Conservation (phyloP, 2,888 invertebrate species). For the Meteorus colon region DNA sequence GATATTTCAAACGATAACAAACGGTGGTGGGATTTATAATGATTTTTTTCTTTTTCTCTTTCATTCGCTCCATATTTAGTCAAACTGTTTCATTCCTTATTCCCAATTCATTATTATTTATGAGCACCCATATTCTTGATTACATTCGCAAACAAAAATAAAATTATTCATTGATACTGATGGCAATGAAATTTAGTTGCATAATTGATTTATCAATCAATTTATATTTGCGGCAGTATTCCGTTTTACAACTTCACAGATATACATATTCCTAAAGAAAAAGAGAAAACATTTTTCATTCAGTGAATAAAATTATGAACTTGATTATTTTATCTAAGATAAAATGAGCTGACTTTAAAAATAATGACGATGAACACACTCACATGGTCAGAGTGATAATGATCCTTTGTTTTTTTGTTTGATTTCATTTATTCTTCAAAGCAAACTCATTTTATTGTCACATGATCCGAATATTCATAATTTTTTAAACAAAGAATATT, state of each 20-base stretch:
- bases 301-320: background rate
- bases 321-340: slow-evolving; percentile 22
- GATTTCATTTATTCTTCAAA: slow-evolving; percentile 37
- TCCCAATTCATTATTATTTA: slow-evolving; percentile 26
- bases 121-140: slow-evolving; percentile 38
- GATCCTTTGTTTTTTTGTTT: background rate
- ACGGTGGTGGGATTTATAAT: background rate
- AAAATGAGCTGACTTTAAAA: slow-evolving; percentile 55
- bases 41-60: background rate
- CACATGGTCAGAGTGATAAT: slow-evolving; percentile 13
- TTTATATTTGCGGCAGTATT: slow-evolving; percentile 49
- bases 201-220: slow-evolving; percentile 16
- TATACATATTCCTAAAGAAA: slow-evolving; percentile 17
- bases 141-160: slow-evolving; percentile 25
- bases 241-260: slow-evolving; percentile 37
- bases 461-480: slow-evolving; percentile 61
- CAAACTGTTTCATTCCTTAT: background rate
- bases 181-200: slow-evolving; percentile 32
- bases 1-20: slow-evolving; percentile 1
- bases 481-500: slow-evolving; percentile 54
- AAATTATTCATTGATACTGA: slow-evolving; percentile 1
- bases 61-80: background rate
- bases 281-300: background rate
- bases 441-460: slow-evolving; percentile 54
- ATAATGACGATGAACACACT: background rate